These are phyloP conservation scores for Tragelaphus buxtoni DNA, from an alignment of 2,113 vertebrate species.

Conservation along the genomic window DNA sequence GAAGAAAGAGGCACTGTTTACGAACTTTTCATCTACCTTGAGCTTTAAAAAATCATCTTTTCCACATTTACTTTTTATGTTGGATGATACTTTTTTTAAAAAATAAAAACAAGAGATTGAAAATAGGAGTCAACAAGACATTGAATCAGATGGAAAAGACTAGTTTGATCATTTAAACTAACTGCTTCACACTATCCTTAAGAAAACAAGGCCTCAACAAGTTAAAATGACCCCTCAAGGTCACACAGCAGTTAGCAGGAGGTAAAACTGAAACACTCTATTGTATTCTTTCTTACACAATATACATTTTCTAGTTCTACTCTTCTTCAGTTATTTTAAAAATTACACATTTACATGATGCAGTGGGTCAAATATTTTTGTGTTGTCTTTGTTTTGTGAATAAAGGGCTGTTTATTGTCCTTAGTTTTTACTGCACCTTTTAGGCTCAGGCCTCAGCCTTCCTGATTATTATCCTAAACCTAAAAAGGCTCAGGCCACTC, in stretches of 20 bases:
- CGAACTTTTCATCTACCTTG: background rate
- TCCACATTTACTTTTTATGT: background rate
- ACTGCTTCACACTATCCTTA: background rate
- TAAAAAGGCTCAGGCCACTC: background rate
- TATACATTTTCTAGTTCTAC: background rate
- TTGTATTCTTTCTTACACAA: background rate
- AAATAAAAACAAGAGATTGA: background rate
- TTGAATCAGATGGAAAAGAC: background rate
- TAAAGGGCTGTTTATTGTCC: background rate
- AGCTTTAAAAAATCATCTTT: background rate
- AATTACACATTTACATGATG: background rate
- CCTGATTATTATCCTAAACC: background rate
- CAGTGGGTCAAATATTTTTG: background rate
- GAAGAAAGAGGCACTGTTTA: background rate
- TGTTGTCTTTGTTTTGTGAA: slow-evolving; percentile 15
- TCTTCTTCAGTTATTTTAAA: slow-evolving; percentile 1
- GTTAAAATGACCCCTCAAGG: background rate
- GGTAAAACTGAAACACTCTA: background rate
- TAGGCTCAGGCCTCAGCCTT: background rate
- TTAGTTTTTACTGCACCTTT: background rate
- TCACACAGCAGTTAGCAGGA: background rate
- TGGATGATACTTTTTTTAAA: background rate
- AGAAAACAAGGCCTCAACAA: background rate
- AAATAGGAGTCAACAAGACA: background rate
- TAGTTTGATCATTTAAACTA: background rate